phyloP scores from a whole-genome alignment of 1,140 invertebrate genomes.

The Trichonephila clavata region DNA sequence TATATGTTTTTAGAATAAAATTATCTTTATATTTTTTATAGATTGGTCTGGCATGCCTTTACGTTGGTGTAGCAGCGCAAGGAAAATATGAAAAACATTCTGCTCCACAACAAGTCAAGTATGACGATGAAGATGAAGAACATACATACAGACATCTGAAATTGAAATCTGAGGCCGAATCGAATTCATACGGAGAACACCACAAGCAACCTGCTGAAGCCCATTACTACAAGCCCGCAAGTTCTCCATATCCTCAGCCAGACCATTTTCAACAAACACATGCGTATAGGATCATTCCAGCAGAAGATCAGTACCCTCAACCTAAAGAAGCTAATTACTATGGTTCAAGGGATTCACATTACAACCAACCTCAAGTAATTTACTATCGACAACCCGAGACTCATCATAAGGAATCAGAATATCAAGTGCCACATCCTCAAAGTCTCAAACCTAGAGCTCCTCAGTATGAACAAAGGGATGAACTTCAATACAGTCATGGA shows the following conservation, averaged over 20 bases:
- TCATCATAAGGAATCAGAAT: background rate
- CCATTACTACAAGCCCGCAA: background rate
- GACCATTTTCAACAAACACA: background rate
- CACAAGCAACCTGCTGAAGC: background rate
- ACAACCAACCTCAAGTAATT: background rate
- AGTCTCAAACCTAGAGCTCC: background rate
- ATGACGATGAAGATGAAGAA: slow-evolving; percentile 17
- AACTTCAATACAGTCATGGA: slow-evolving; percentile 2
- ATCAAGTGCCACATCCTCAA: background rate
- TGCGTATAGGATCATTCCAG: background rate
- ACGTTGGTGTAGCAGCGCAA: background rate
- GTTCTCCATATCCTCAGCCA: slow-evolving; percentile 43
- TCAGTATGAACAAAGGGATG: background rate
- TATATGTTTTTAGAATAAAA: too few relatives aligned
- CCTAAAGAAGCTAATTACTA: background rate
- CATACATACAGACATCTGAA: too few relatives aligned
- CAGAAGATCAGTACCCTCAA: background rate
- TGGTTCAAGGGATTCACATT: background rate
- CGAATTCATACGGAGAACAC: background rate
- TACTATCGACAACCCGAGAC: background rate
- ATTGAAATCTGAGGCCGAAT: background rate
- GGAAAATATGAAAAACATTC: background rate
- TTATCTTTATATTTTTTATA: background rate
- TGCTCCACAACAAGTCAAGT: slow-evolving; percentile 1
- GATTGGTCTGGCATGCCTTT: background rate